A percentile compares a stretch with the other conserved stretches of the same genome.
phyloP scores from a whole-genome alignment of 2,888 invertebrate species.

The Raillietiella orientalis region DNA sequence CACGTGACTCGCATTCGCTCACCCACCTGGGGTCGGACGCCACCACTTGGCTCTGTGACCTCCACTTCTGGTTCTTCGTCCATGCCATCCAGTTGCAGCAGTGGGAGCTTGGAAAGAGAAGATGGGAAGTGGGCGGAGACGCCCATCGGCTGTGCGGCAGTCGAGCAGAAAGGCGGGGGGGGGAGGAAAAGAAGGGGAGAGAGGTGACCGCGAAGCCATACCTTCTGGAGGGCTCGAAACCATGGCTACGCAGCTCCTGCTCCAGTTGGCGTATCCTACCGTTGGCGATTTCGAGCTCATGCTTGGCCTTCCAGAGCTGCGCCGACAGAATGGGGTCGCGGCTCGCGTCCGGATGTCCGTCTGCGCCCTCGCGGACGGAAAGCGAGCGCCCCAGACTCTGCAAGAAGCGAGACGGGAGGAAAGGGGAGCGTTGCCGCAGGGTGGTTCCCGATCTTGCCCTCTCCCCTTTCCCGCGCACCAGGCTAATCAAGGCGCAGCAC shows the following conservation, averaged over 20 bases:
- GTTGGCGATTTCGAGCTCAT: conserved; percentile 58
- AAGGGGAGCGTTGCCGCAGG: too few relatives aligned
- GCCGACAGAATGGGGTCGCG: conserved; percentile 11
- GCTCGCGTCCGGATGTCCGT: conserved; percentile 6
- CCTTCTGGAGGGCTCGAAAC: conserved; percentile 39
- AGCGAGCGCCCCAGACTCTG: too few relatives aligned
- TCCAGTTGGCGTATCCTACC: conserved; percentile 54
- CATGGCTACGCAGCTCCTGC: conserved; percentile 47
- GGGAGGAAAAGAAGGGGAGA: too few relatives aligned
- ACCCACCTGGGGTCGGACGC: background rate
- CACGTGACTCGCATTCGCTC: conserved; percentile 1
- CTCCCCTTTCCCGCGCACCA: conserved; percentile 50
- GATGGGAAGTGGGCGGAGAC: background rate
- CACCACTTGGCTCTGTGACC: background rate
- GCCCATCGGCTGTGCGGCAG: background rate
- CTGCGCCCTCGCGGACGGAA: too few relatives aligned
- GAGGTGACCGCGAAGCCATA: conserved; percentile 9
- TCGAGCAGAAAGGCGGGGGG: too few relatives aligned
- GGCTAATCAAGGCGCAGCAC: conserved; percentile 71
- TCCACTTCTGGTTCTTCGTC: background rate
- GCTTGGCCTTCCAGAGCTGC: conserved; percentile 50
- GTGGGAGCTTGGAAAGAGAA: background rate
- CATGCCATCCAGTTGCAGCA: background rate
- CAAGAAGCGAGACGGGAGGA: too few relatives aligned
- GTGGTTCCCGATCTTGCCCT: too few relatives aligned